Evolutionary conservation across 2,797 vertebrate species (phyloP).

Genomic region (Taenioides sp.): DNA sequence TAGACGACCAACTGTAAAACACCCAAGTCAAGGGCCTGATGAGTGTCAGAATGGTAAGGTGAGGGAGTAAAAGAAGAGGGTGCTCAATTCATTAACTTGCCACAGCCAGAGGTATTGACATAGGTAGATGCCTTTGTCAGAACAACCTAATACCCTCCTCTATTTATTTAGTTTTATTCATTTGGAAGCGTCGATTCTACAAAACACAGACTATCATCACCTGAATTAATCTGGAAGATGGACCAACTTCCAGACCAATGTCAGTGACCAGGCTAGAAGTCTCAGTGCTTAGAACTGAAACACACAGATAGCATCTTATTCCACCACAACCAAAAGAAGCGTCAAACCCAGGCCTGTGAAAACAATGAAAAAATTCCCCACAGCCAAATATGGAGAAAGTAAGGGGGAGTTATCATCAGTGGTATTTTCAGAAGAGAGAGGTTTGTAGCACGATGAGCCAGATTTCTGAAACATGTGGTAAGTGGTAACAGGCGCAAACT

Average conservation of each 20-base stretch:
- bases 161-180: background rate
- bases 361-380: slow-evolving; percentile 60
- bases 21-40: slow-evolving; percentile 60
- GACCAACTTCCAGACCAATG: background rate
- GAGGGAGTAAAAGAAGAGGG: slow-evolving; percentile 35
- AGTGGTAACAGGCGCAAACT: slow-evolving; percentile 71
- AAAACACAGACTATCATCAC: background rate
- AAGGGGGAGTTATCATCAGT: slow-evolving; percentile 49
- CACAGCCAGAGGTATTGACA: too few relatives aligned
- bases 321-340: slow-evolving; percentile 43
- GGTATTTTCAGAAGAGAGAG: slow-evolving; percentile 60
- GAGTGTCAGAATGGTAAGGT: slow-evolving; percentile 53
- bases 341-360: slow-evolving; percentile 42
- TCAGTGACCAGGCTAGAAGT: background rate
- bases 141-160: slow-evolving; percentile 20
- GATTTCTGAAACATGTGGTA: slow-evolving; percentile 58
- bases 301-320: slow-evolving; percentile 45
- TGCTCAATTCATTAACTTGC: slow-evolving; percentile 66
- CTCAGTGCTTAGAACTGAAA: slow-evolving; percentile 30
- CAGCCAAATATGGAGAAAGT: slow-evolving; percentile 28
- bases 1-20: slow-evolving; percentile 72
- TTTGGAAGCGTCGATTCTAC: background rate
- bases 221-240: background rate
- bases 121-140: too few relatives aligned
- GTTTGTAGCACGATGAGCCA: slow-evolving; percentile 55